A percentile compares a stretch with the other conserved stretches of the same genome.
Conservation (phyloP, 2,797 vertebrate species). For the Prionace glauca region DNA sequence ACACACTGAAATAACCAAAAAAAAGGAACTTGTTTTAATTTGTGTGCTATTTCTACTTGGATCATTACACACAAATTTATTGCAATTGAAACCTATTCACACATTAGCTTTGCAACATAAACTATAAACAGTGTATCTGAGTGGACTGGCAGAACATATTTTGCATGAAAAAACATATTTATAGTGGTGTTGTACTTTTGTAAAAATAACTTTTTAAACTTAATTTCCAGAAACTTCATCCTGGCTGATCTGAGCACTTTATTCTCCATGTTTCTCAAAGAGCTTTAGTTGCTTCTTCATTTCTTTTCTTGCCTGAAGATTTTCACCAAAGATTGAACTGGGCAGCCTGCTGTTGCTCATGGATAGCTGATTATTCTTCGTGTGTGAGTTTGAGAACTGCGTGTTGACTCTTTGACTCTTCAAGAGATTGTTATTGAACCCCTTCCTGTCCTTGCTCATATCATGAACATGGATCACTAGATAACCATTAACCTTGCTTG, state of each 20-base stretch:
- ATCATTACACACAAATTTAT: not conserved
- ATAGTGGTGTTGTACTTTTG: not conserved
- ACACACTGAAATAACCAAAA: not conserved
- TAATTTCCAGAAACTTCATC: not conserved
- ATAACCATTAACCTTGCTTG: not conserved
- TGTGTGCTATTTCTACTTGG: not conserved
- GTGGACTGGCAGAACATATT: not conserved
- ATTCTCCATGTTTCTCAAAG: not conserved
- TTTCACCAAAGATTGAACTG: not conserved
- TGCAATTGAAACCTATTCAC: not conserved
- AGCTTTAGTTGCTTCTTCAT: too few relatives aligned
- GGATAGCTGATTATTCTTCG: not conserved
- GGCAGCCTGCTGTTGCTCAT: not conserved
- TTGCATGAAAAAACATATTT: not conserved
- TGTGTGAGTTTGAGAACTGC: not conserved
- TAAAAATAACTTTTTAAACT: not conserved
- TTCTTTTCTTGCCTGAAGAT: not conserved
- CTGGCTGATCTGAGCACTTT: not conserved
- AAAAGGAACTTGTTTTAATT: not conserved
- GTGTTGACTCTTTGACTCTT: not conserved
- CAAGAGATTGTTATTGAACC: not conserved
- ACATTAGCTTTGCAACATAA: not conserved
- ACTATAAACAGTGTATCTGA: not conserved
- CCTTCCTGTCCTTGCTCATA: not conserved
- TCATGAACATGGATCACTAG: not conserved